These are phyloP conservation scores for Brachypalpus laphriformis DNA, from an alignment of 2,888 invertebrate genomes.

Conservation along the genomic window DNA sequence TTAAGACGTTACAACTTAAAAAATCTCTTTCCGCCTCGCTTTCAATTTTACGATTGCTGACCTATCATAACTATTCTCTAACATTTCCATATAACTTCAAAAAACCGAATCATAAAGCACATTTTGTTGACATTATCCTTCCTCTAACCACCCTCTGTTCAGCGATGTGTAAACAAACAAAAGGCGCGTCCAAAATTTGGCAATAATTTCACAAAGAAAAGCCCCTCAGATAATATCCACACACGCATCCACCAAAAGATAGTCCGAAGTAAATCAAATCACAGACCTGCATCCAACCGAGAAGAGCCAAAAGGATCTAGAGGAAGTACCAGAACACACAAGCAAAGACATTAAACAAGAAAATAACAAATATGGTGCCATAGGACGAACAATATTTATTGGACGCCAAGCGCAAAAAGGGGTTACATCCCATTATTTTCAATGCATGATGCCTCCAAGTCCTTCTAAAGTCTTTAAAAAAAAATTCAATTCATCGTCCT, in stretches of 20 bases:
- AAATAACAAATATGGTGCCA: conserved; percentile 67
- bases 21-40: neutral
- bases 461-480: neutral
- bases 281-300: conserved; percentile 59
- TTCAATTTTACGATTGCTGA: conserved; percentile 6
- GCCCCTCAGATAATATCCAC: conserved; percentile 29
- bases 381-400: conserved; percentile 68
- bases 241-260: conserved; percentile 26
- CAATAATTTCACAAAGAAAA: conserved; percentile 14
- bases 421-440: neutral
- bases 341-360: conserved; percentile 58
- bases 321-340: conserved; percentile 22
- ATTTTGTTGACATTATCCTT: neutral
- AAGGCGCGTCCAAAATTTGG: conserved; percentile 32
- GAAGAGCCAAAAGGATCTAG: conserved; percentile 41
- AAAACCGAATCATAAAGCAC: conserved; percentile 9
- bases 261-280: conserved; percentile 68
- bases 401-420: conserved; percentile 53
- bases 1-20: no score
- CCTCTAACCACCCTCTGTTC: neutral
- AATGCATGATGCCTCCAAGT: neutral
- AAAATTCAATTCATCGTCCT: conserved; percentile 50
- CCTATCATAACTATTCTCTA: conserved; percentile 14
- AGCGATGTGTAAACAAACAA: conserved; percentile 54
- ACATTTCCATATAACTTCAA: no score